These are phyloP conservation scores for Nautilus pompilius DNA, from an alignment of 1,140 invertebrate species.

Conservation along the genomic window DNA sequence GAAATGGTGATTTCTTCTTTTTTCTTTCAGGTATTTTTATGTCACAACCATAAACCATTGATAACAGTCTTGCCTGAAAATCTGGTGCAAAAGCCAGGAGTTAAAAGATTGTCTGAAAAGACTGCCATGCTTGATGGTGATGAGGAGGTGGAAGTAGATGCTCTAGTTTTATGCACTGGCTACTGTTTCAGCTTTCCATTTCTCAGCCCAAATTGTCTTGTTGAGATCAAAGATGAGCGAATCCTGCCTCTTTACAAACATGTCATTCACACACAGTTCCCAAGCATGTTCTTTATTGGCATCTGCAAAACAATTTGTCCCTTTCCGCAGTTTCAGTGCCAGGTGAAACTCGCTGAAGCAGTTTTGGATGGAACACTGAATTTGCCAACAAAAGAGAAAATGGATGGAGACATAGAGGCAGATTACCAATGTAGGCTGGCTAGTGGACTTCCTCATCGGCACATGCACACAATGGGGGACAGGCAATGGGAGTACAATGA, in stretches of 20 bases:
- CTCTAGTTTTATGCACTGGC: constrained; percentile 76
- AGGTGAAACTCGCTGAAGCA: constrained; percentile 71
- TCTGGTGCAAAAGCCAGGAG: constrained; percentile 5
- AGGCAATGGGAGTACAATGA: constrained; percentile 66
- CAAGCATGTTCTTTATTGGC: constrained; percentile 76
- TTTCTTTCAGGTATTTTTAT: constrained; percentile 13
- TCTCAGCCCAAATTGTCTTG: constrained; percentile 64
- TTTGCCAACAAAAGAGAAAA: constrained; percentile 64
- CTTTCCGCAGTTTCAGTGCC: constrained; percentile 80
- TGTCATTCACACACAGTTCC: constrained; percentile 72
- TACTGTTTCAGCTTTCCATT: constrained; percentile 80
- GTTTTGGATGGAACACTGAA: constrained; percentile 63
- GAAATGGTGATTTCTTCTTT: neutral
- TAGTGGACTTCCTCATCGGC: constrained; percentile 61
- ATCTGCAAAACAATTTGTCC: constrained; percentile 74
- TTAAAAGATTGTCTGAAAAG: constrained; percentile 2
- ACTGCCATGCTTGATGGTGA: constrained; percentile 19
- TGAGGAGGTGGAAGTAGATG: constrained; percentile 63
- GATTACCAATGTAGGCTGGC: constrained; percentile 58
- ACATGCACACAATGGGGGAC: constrained; percentile 72
- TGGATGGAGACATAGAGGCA: constrained; percentile 63
- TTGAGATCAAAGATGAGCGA: constrained; percentile 72
- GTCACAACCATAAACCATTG: constrained; percentile 10
- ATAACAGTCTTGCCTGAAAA: constrained; percentile 9
- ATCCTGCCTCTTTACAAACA: constrained; percentile 82